A percentile compares a stretch with the other conserved stretches of the same genome.
Evolutionary conservation across 2,888 invertebrate species (phyloP).

Genomic region (Strigamia transsilvanica): DNA sequence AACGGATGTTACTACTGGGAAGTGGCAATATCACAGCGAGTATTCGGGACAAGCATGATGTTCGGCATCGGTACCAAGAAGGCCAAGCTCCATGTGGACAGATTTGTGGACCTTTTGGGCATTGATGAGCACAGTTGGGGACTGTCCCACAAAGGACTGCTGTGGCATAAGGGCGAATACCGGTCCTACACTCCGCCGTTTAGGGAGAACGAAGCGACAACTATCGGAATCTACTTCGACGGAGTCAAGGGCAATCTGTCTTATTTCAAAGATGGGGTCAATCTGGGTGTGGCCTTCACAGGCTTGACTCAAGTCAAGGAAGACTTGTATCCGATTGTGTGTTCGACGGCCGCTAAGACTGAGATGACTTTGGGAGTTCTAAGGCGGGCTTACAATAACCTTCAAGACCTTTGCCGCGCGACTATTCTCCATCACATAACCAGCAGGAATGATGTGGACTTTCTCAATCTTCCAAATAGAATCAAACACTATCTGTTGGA

Average conservation of each 20-base stretch:
- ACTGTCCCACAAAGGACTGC: slow-evolving; percentile 75
- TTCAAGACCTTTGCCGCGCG: slow-evolving; percentile 75
- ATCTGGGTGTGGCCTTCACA: slow-evolving; percentile 75
- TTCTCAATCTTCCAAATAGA: slow-evolving; percentile 70
- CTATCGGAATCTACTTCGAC: slow-evolving; percentile 75
- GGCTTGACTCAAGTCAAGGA: slow-evolving; percentile 72
- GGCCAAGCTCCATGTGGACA: slow-evolving; percentile 72
- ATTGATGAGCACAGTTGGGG: slow-evolving; percentile 77
- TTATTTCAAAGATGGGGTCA: slow-evolving; percentile 75
- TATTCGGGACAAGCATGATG: slow-evolving; percentile 81
- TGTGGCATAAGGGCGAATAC: slow-evolving; percentile 75
- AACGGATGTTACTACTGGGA: slow-evolving; percentile 74
- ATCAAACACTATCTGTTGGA: slow-evolving; percentile 71
- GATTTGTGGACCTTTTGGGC: slow-evolving; percentile 76
- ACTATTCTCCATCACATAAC: slow-evolving; percentile 70
- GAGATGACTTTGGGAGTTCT: slow-evolving; percentile 73
- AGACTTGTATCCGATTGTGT: slow-evolving; percentile 74
- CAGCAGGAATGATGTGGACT: slow-evolving; percentile 67
- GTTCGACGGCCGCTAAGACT: slow-evolving; percentile 78
- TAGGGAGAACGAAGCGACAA: slow-evolving; percentile 74
- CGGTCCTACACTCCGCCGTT: slow-evolving; percentile 74
- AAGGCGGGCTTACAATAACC: slow-evolving; percentile 72
- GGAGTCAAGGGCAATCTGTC: slow-evolving; percentile 74
- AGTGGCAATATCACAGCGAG: slow-evolving; percentile 70
- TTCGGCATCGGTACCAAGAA: slow-evolving; percentile 73